phyloP scores from a whole-genome alignment of 2,113 vertebrate genomes.

The Oplegnathus fasciatus region DNA sequence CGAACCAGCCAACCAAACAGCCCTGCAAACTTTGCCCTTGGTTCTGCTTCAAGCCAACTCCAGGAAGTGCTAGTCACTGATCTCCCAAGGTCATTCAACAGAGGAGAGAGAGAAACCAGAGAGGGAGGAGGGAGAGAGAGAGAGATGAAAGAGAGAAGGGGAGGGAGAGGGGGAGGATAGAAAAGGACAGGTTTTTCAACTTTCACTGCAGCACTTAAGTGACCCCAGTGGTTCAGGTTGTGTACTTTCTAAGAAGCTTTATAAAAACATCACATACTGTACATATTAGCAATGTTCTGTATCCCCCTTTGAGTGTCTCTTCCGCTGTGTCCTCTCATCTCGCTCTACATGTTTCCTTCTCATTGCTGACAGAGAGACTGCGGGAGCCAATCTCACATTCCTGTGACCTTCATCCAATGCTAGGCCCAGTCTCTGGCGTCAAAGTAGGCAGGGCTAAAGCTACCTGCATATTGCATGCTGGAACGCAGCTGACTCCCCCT shows the following conservation, averaged over 20 bases:
- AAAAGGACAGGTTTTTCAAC: constrained; percentile 80
- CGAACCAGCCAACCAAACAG: constrained; percentile 32
- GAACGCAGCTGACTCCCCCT: constrained; percentile 62
- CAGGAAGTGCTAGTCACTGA: constrained; percentile 85
- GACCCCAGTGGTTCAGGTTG: constrained; percentile 59
- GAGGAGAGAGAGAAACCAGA: constrained; percentile 77
- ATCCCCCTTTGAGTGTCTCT: constrained; percentile 50
- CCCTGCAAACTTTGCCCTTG: constrained; percentile 93
- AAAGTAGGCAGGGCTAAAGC: constrained; percentile 73
- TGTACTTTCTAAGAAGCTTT: constrained; percentile 63
- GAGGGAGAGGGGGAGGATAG: constrained; percentile 40
- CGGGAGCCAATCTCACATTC: constrained; percentile 82
- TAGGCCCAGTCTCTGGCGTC: constrained; percentile 76
- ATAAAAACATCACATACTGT: constrained; percentile 59
- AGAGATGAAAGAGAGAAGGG: constrained; percentile 61
- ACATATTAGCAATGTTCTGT: constrained; percentile 30
- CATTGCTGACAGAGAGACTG: constrained; percentile 77
- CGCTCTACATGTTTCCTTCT: constrained; percentile 49
- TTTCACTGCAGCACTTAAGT: constrained; percentile 77
- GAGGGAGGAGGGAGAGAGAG: constrained; percentile 55
- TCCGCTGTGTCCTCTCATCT: constrained; percentile 49
- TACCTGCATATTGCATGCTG: constrained; percentile 71
- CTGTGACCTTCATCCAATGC: constrained; percentile 85
- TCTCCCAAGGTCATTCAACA: constrained; percentile 95
- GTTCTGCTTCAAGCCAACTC: constrained; percentile 83